These are phyloP conservation scores for Ibycter americanus DNA, from an alignment of 2,797 vertebrate species.

Conservation along the genomic window DNA sequence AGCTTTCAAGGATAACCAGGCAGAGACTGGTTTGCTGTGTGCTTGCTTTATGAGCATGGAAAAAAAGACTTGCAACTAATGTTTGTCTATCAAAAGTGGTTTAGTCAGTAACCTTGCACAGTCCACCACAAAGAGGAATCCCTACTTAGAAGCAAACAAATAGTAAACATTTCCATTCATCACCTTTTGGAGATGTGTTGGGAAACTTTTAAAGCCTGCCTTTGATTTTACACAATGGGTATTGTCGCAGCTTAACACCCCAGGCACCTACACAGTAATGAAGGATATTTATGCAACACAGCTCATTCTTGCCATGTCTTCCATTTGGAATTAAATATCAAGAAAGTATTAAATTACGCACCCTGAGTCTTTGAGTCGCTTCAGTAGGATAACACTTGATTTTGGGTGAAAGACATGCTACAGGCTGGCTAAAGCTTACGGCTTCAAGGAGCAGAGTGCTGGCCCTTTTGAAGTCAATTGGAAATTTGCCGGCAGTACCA, in stretches of 20 bases:
- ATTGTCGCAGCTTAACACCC: neutral
- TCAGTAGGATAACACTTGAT: neutral
- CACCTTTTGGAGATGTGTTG: neutral
- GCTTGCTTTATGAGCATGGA: constrained; percentile 1
- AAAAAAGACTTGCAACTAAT: constrained; percentile 21
- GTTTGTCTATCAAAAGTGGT: constrained; percentile 18
- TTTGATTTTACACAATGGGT: neutral
- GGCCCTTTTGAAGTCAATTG: neutral
- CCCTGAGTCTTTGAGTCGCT: neutral
- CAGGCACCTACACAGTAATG: neutral
- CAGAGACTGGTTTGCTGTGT: constrained; percentile 36
- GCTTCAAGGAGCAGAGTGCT: neutral
- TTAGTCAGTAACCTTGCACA: neutral
- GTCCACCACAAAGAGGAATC: neutral
- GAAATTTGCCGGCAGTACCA: neutral
- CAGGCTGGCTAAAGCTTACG: neutral
- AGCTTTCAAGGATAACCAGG: constrained; percentile 56
- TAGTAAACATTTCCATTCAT: neutral
- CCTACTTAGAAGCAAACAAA: constrained; percentile 32
- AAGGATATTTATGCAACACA: neutral
- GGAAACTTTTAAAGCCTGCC: neutral
- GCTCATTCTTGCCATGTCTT: neutral
- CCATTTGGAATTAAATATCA: neutral
- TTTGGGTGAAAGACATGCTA: neutral
- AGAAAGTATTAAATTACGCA: neutral